Evolutionary conservation across 2,888 invertebrate genomes (phyloP).

Genomic region (Brachypalpus laphriformis): DNA sequence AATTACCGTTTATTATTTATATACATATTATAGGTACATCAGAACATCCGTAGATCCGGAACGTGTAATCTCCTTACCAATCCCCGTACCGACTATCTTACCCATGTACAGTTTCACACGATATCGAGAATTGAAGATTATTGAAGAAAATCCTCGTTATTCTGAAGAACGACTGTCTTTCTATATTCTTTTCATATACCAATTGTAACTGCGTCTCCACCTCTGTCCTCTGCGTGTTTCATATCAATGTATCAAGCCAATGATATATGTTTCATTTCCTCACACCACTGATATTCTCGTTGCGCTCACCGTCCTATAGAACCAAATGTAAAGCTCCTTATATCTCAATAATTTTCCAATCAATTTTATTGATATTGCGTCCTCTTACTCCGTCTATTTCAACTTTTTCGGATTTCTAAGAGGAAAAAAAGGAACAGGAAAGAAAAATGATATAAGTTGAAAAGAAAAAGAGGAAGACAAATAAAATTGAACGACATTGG

Average conservation of each 20-base stretch:
- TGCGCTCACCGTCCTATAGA: constrained; percentile 33
- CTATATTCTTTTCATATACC: constrained; percentile 30
- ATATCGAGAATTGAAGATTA: constrained; percentile 55
- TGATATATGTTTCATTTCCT: constrained; percentile 53
- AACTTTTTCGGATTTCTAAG: constrained; percentile 34
- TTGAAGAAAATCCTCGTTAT: constrained; percentile 43
- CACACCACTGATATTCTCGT: constrained; percentile 8
- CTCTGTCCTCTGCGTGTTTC: constrained; percentile 31
- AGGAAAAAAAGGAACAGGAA: not conserved
- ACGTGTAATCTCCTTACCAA: constrained; percentile 40
- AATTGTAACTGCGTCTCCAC: constrained; percentile 19
- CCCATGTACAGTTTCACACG: constrained; percentile 34
- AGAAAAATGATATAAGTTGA: constrained; percentile 44
- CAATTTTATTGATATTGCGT: constrained; percentile 64
- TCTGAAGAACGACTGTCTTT: constrained; percentile 31
- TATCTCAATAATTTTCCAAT: constrained; percentile 66
- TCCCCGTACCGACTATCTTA: constrained; percentile 40
- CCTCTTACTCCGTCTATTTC: constrained; percentile 49
- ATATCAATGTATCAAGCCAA: constrained; percentile 42
- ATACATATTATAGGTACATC: not conserved
- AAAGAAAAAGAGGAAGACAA: constrained; percentile 37
- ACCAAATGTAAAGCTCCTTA: constrained; percentile 58
- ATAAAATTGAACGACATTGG: constrained; percentile 50
- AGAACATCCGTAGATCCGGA: not conserved
- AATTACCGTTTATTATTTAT: constrained; percentile 20